A percentile compares a stretch with the other conserved stretches of the same genome.
Conservation (phyloP, 37 sponge, comb jelly and placozoan species). For the Ianthella basta region DNA sequence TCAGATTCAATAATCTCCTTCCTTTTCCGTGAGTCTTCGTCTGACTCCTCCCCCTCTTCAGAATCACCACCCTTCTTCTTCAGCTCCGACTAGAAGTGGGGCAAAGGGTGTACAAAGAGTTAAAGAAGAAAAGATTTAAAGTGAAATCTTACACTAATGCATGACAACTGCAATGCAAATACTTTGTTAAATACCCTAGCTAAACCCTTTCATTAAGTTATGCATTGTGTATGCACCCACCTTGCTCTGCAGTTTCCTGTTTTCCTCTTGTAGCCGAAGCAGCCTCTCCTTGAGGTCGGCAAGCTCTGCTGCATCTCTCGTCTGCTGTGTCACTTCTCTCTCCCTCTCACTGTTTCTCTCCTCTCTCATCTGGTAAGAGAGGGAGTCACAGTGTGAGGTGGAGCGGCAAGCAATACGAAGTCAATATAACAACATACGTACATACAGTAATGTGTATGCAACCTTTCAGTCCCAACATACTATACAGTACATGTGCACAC, state of each 20-base stretch:
- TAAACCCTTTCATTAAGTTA: too few relatives aligned
- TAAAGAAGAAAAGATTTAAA: too few relatives aligned
- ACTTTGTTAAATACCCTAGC: too few relatives aligned
- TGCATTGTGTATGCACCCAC: too few relatives aligned
- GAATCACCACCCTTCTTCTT: background rate
- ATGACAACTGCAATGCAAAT: too few relatives aligned
- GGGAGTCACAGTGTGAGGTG: too few relatives aligned
- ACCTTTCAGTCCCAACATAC: background rate
- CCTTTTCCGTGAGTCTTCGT: constrained; percentile 6
- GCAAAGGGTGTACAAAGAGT: too few relatives aligned
- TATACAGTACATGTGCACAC: background rate
- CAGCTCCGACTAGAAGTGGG: background rate
- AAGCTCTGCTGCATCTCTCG: background rate
- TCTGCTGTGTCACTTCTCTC: background rate
- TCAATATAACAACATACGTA: background rate
- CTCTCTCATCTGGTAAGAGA: constrained; percentile 16
- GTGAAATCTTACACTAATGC: too few relatives aligned
- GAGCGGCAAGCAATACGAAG: too few relatives aligned
- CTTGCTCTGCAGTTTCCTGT: background rate
- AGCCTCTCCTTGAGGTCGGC: constrained; percentile 8
- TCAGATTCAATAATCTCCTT: constrained; percentile 21
- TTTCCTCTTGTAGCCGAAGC: background rate
- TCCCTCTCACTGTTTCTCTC: constrained; percentile 18
- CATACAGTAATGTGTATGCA: background rate
- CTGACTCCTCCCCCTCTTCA: constrained; percentile 25